Base-by-base conservation (phyloP, 64 coral and sea anemone genomes). In the Actinia equina region DNA sequence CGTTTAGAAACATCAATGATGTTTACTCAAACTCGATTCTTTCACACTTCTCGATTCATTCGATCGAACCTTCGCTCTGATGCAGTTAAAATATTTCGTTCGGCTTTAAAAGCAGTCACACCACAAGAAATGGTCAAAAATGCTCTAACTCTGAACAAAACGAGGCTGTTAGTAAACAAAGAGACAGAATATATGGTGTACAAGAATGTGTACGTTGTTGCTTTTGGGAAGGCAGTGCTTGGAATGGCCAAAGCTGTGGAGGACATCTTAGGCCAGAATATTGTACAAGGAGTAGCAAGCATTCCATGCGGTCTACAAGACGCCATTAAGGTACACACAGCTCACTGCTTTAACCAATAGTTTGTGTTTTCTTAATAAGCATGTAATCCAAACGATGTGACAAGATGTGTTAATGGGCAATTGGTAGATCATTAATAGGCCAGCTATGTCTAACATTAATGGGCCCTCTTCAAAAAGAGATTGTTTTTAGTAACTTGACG, bases 211-310 rank as follows among this genome's bases (percentile, higher is more conserved):
- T 90, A 92, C 17, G 93, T 99, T 10, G 93, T 99, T 44, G 97
- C 97, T 13, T 99, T 99, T 99, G 97, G 97, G 6, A 99, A 99
- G 43, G 97, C 97, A 44, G 97, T 99, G 10, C 54, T 99, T 26
- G 97, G 97, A 7, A 99, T 99, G 97, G 88, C 93, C n/a, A 95
- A 86, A 80, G 97, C 97, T 20, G 93, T 99, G 22, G 97, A 99
- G 20, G 90, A 93, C n/a, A 80, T 99, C 77, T 85, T 99, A 8
- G 82, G 85, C 20, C 88, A 88, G 23, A 86, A 99, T 25, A 93
- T 99, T 67, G 86, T 90, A 2, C 85, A 80, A 71, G 97, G 97
- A n/a, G 88, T 95, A 17, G 93, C 93, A 0, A 99, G 97, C 76
- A 84, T 99, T 56, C 97, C 97, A 19, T 83, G 87, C 18, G 97